A percentile compares a stretch with the other conserved stretches of the same genome.
These are phyloP conservation scores for Volucella bombylans DNA, from an alignment of 2,888 invertebrate genomes.

Conservation along the genomic window DNA sequence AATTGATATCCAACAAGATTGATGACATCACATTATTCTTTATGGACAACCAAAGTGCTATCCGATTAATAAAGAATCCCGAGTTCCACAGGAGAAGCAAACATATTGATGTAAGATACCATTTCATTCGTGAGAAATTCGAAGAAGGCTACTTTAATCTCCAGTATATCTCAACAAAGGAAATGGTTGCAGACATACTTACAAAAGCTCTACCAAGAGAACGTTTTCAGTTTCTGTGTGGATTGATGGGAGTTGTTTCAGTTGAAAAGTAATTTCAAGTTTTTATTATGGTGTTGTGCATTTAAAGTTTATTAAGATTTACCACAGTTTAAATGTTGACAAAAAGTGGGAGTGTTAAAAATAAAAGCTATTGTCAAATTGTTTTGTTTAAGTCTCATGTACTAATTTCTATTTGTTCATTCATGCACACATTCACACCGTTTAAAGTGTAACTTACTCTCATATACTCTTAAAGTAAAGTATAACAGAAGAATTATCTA, in stretches of 20 bases:
- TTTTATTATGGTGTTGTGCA: neutral
- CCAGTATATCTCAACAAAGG: constrained; percentile 19
- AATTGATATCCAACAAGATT: constrained; percentile 1
- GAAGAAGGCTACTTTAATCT: constrained; percentile 21
- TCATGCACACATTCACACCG: no score
- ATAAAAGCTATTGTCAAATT: neutral
- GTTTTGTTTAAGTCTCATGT: no score
- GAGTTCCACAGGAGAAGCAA: no score
- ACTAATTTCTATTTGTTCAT: no score
- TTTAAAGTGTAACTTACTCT: no score
- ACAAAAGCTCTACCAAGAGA: constrained; percentile 36
- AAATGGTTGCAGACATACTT: constrained; percentile 18
- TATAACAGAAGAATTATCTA: neutral
- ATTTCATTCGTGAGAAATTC: constrained; percentile 30
- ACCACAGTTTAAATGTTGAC: constrained; percentile 4
- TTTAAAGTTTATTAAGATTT: neutral
- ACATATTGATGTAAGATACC: constrained; percentile 30
- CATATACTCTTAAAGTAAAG: no score
- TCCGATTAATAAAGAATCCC: no score
- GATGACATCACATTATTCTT: constrained; percentile 14
- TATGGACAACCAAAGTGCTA: no score
- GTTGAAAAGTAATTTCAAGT: no score
- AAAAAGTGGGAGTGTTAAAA: neutral
- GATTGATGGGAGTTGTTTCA: neutral
- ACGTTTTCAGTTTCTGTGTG: constrained; percentile 2